These are phyloP conservation scores for Protosalanx chinensis DNA, from an alignment of 2,797 vertebrate species.

Conservation along the genomic window DNA sequence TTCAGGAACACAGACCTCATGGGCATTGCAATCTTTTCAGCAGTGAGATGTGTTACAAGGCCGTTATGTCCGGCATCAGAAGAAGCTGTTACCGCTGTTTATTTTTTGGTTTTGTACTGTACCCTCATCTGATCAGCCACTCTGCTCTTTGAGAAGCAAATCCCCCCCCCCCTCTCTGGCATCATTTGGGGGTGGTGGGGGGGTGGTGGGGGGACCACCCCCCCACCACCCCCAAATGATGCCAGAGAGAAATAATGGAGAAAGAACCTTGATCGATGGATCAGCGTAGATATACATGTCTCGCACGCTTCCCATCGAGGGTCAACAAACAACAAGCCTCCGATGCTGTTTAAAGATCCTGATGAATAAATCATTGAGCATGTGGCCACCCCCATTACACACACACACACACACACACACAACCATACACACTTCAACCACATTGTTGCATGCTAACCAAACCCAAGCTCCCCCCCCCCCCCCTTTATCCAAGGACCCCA, in stretches of 20 bases:
- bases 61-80: not conserved
- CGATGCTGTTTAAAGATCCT: conserved; percentile 80
- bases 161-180: not conserved
- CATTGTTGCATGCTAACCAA: conserved; percentile 12
- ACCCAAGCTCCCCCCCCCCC: conserved; percentile 47
- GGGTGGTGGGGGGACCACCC: no score
- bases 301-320: conserved; percentile 40
- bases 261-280: conserved; percentile 32
- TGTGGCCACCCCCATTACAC: conserved; percentile 25
- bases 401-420: conserved; percentile 3
- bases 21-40: conserved; percentile 53
- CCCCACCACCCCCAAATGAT: conserved; percentile 7
- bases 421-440: conserved; percentile 47
- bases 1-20: conserved; percentile 67
- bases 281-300: conserved; percentile 45
- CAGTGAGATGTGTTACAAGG: conserved; percentile 17
- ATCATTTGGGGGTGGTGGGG: no score
- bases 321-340: conserved; percentile 68
- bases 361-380: conserved; percentile 89
- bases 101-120: conserved; percentile 19
- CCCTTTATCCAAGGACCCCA: conserved; percentile 58
- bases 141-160: conserved; percentile 2
- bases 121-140: conserved; percentile 34
- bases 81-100: no score
- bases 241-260: conserved; percentile 21